Evolutionary conservation across 1,140 invertebrate species (phyloP).

Genomic region (Anastrepha ludens): DNA sequence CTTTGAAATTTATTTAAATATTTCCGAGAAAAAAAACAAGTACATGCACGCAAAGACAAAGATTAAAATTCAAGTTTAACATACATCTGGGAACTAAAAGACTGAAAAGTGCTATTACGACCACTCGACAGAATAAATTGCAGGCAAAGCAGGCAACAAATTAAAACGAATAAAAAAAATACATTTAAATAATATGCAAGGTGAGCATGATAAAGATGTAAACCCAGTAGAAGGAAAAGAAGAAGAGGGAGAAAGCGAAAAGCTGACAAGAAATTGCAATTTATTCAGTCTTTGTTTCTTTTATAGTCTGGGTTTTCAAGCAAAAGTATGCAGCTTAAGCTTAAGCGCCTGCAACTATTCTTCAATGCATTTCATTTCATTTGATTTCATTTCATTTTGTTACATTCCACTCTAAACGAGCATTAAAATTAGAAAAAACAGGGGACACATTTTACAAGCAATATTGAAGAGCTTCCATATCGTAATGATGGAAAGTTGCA

Average conservation of each 20-base stretch:
- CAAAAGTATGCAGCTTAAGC: not conserved
- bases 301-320: not conserved
- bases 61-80: not conserved
- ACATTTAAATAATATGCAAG: not conserved
- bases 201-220: not conserved
- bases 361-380: slow-evolving; percentile 4
- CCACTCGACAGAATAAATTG: not conserved
- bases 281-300: not conserved
- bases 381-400: not conserved
- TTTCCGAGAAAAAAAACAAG: too few species aligned
- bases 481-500: not conserved
- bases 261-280: slow-evolving; percentile 10
- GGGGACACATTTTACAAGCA: not conserved
- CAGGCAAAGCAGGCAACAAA: not conserved
- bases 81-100: not conserved
- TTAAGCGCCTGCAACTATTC: slow-evolving; percentile 7
- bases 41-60: not conserved
- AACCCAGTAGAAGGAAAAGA: not conserved
- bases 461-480: not conserved
- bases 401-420: not conserved
- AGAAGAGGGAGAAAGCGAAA: not conserved
- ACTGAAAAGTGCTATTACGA: not conserved
- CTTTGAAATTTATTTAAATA: too few species aligned
- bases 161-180: not conserved
- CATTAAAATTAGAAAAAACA: not conserved